Percentiles rank a stretch among this genome's conserved stretches.
Conservation (phyloP, 2,113 vertebrate genomes). For the Phaethornis superciliosus region DNA sequence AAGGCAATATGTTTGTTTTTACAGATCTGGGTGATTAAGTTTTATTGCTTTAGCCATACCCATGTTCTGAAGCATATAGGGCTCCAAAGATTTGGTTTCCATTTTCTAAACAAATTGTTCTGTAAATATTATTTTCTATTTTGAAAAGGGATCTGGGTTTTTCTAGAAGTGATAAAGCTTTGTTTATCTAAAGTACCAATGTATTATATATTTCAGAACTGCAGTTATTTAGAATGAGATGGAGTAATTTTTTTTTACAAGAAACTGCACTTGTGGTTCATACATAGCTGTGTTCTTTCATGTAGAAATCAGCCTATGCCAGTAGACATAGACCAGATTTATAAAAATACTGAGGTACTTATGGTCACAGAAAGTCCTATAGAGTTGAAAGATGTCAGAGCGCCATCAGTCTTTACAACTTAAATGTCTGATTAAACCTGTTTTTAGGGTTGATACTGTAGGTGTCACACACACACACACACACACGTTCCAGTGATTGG, state of each 20-base stretch:
- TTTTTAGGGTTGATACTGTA: neutral
- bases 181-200: neutral
- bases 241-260: neutral
- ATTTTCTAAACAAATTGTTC: slow-evolving; percentile 1
- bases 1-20: neutral
- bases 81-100: neutral
- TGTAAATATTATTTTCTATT: neutral
- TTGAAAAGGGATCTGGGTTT: neutral
- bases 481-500: neutral
- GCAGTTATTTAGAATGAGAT: neutral
- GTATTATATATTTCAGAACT: neutral
- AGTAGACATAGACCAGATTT: neutral
- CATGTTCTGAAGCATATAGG: neutral
- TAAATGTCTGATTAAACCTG: neutral
- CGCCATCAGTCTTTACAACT: neutral
- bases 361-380: neutral
- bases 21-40: neutral
- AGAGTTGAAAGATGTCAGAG: neutral
- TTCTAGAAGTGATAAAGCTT: neutral
- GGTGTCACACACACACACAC: neutral
- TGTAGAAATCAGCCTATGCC: neutral
- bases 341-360: neutral
- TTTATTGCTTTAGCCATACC: neutral
- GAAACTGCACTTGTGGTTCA: neutral
- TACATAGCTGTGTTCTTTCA: neutral